Evolutionary conservation across 2,797 vertebrate species (phyloP).

Genomic region (Lepilemur ruficaudatus): DNA sequence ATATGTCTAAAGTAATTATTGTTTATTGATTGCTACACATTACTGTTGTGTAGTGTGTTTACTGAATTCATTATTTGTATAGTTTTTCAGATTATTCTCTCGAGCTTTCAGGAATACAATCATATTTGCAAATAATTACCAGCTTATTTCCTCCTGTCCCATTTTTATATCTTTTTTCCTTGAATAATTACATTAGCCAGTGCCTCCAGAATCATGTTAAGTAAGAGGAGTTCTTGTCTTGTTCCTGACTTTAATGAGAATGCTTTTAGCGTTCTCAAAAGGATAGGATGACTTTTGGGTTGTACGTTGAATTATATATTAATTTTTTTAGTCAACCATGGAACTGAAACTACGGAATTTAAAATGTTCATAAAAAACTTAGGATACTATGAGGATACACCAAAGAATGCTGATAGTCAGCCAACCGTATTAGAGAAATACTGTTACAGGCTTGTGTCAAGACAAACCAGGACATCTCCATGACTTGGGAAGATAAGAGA

Average conservation of each 20-base stretch:
- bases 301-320: neutral
- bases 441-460: neutral
- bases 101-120: neutral
- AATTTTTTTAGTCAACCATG: neutral
- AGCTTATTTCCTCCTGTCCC: neutral
- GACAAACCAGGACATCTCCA: neutral
- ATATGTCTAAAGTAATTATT: neutral
- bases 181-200: neutral
- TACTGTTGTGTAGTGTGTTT: neutral
- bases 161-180: neutral
- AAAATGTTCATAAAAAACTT: neutral
- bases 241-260: neutral
- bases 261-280: neutral
- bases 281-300: neutral
- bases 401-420: neutral
- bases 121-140: neutral
- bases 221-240: neutral
- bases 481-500: neutral
- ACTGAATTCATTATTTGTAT: neutral
- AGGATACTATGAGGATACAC: neutral
- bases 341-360: conserved; percentile 38
- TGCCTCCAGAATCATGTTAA: neutral
- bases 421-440: neutral
- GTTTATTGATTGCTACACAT: neutral
- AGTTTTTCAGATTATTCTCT: neutral